Base-by-base conservation (phyloP, 2,888 invertebrate species). In the Abrostola tripartita region DNA sequence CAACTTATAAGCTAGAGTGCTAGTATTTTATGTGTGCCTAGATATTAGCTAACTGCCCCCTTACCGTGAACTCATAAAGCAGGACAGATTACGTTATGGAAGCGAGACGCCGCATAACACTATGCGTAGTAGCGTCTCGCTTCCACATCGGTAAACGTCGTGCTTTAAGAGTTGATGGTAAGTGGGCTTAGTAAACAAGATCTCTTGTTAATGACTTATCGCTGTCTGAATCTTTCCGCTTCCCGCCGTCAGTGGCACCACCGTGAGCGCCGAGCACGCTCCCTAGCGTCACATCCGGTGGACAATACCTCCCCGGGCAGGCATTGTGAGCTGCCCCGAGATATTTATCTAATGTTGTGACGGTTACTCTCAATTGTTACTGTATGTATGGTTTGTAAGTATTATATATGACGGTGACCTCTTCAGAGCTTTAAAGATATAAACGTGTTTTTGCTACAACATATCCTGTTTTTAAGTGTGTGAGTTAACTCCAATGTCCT, bases 171-270 rank as follows among this genome's bases (percentile, higher is more conserved):
- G n/a, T n/a, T n/a, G n/a, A n/a, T n/a, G n/a, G n/a, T n/a, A n/a
- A n/a, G n/a, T n/a, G n/a, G n/a, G n/a, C 1, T 24, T 24, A 24
- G 24, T 24, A 2, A 24, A 24, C 24, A 24, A 24, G 24, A 24
- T 24, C 24, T 24, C 24, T 24, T 24, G 24, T 4, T 24, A 24
- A 24, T 24, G 24, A 24, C 1, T 24, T 24, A 24, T 24, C 24
- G 24, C 24, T 24, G 24, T 2, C 24, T 24, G 1, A 24, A 24
- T 24, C 24, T 24, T 10, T 11, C n/a, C 41, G 11, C 12, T 42
- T 11, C 10, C 11, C 84, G 86, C 87, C 65, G 0, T 0, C 65
- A 83, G 6, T 83, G 60, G 5, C 35, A 40, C 84, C 83, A 24
- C 61, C 53, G 75, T 81, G 37, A 24, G 24, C 24, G 4, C 24